A percentile compares a stretch with the other conserved stretches of the same genome.
phyloP scores from a whole-genome alignment of 1,140 invertebrate genomes.

The Bombus affinis region DNA sequence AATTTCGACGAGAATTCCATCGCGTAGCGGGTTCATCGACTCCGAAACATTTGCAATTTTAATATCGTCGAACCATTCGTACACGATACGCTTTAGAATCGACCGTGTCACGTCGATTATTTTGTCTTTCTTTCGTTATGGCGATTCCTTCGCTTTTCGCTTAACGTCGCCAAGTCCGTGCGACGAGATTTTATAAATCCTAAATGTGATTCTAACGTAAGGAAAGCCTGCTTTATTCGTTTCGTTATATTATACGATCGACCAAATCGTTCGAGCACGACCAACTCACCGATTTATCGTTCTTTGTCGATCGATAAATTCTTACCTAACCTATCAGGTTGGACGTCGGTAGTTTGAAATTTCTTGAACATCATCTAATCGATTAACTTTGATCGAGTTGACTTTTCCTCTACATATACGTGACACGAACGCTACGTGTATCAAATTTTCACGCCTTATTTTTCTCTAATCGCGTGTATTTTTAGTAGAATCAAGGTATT shows the following conservation, averaged over 20 bases:
- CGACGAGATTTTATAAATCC: background rate
- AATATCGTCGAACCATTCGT: background rate
- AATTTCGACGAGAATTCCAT: background rate
- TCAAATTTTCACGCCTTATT: background rate
- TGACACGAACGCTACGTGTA: background rate
- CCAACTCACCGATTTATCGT: background rate
- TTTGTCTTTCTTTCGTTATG: background rate
- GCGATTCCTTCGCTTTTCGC: background rate
- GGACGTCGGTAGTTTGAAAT: background rate
- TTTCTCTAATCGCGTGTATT: background rate
- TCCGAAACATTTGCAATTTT: background rate
- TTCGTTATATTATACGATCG: background rate
- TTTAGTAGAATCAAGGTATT: background rate
- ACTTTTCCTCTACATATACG: no score
- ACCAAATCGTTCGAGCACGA: background rate
- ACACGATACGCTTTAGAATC: background rate
- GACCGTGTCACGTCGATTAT: no score
- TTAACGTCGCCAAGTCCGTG: background rate
- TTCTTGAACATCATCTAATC: background rate
- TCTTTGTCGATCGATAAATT: background rate
- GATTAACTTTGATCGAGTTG: no score
- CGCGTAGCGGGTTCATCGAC: constrained; percentile 3
- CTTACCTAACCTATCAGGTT: background rate
- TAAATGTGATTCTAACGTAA: no score
- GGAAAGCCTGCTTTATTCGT: background rate